These are phyloP conservation scores for Drosophila ficusphila DNA, from an alignment of 1,140 invertebrate species.

Conservation along the genomic window DNA sequence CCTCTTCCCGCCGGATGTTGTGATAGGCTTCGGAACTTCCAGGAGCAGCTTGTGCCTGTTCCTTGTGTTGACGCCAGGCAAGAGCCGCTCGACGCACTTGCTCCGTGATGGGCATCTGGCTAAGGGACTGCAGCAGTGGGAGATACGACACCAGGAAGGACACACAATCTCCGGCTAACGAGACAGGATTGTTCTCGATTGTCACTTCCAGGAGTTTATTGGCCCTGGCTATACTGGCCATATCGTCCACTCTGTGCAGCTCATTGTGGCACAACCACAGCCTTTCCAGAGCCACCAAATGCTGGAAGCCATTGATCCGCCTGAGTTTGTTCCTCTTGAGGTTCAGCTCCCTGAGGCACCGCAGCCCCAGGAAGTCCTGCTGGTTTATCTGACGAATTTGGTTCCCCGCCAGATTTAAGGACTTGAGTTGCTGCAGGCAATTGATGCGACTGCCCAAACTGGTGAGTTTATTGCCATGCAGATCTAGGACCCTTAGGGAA, in stretches of 20 bases:
- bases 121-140: constrained; percentile 88
- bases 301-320: constrained; percentile 91
- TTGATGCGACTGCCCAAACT: constrained; percentile 85
- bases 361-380: constrained; percentile 90
- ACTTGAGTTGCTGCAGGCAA: constrained; percentile 90
- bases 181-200: constrained; percentile 94
- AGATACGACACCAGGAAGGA: constrained; percentile 92
- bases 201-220: constrained; percentile 91
- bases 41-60: constrained; percentile 88
- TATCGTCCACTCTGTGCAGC: constrained; percentile 90
- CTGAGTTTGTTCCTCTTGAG: constrained; percentile 93
- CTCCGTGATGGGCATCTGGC: constrained; percentile 90
- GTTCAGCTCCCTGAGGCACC: constrained; percentile 93
- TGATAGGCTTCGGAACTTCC: constrained; percentile 88
- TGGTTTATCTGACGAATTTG: constrained; percentile 90
- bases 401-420: constrained; percentile 96
- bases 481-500: constrained; percentile 89
- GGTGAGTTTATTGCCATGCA: constrained; percentile 94
- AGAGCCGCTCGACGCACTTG: constrained; percentile 90
- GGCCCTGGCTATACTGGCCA: constrained; percentile 90
- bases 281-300: constrained; percentile 85
- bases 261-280: constrained; percentile 84
- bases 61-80: constrained; percentile 91
- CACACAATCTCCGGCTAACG: constrained; percentile 89
- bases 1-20: constrained; percentile 89